Conservation (phyloP, 2,797 vertebrate species). For the Acanthiza pusilla region DNA sequence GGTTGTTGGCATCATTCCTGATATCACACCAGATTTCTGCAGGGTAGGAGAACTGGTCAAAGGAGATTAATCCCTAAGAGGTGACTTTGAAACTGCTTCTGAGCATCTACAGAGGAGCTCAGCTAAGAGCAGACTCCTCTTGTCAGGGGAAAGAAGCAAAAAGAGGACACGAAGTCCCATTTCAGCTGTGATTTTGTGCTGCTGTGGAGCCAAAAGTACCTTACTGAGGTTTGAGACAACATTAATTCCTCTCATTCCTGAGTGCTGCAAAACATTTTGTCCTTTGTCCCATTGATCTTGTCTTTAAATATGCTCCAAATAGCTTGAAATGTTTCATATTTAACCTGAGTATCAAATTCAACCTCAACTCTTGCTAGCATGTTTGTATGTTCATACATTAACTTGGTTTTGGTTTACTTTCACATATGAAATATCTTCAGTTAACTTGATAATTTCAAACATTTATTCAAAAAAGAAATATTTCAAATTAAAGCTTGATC, state of each 20-base stretch:
- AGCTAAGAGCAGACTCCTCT: background rate
- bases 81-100: background rate
- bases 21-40: background rate
- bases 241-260: background rate
- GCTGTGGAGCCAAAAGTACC: background rate
- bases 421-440: background rate
- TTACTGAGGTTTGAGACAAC: background rate
- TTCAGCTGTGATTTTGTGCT: background rate
- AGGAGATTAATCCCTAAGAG: background rate
- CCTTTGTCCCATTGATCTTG: background rate
- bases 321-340: background rate
- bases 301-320: background rate
- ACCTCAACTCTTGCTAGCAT: background rate
- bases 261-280: background rate
- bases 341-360: background rate
- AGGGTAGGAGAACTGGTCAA: background rate
- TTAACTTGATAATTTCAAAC: background rate
- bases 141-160: background rate
- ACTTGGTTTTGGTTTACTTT: background rate
- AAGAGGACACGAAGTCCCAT: background rate
- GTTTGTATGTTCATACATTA: background rate
- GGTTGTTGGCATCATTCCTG: background rate
- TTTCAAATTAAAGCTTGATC: background rate
- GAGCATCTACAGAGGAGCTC: background rate
- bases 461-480: background rate